Base-by-base conservation (phyloP, 2,113 vertebrate genomes). In the Trinectes maculatus region DNA sequence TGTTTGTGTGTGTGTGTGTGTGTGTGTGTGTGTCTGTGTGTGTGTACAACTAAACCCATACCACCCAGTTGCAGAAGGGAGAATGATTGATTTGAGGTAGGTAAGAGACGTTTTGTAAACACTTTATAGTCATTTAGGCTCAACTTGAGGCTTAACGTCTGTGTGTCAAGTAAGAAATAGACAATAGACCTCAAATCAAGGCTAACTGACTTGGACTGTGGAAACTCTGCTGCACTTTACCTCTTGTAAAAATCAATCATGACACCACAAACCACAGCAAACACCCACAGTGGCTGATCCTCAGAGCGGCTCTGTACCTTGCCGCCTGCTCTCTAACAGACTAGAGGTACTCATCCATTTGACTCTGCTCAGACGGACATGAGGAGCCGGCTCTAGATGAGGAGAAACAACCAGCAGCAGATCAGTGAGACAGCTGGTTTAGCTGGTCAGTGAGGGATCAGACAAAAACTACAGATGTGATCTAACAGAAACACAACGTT, bases 271-370 rank as follows among this genome's bases (percentile, higher is more conserved):
- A 71, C 40, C 70, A 79, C 71, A 74, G 69, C 74, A 85, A 57
- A 70, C 57, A 47, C 51, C 47, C 60, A 37, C 47, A 44, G 56
- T 8, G 47, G 47, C 65, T 49, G 54, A 52, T 48, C 73, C 82
- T 86, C 71, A 65, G 48, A 77, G 67, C 33, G 36, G 66, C 64
- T 60, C 54, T 70, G 87, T 94, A 93, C 93, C 92, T 93, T 56
- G 83, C 82, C 83, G 82, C 72, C 84, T 92, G 86, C 85, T 90
- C 89, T 91, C 91, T 68, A 93, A 74, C 77, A 94, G 90, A 81
- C 84, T 91, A 84, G 92, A 90, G 57, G 92, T 85, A 77, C 93
- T 93, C 85, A 91, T 88, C 91, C 93, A 92, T 28, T 72, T 93
- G 80, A 85, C 88, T 82, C 92, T 91, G 88, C 84, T 90, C 88